Base-by-base conservation (phyloP, 2,888 invertebrate genomes). In the Pyralis farinalis region DNA sequence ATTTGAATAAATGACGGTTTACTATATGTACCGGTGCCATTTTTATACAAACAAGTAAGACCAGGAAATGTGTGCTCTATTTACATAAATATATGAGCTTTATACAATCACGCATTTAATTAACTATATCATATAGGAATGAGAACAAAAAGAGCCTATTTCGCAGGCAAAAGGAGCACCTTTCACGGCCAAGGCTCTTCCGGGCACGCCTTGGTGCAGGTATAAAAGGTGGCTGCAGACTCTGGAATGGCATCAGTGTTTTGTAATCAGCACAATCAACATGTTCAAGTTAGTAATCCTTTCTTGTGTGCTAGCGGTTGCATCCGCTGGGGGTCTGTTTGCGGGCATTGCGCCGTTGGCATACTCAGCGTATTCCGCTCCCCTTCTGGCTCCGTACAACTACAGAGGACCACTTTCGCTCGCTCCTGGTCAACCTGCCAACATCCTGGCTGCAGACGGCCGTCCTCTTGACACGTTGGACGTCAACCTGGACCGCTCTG, bases 211-310 rank as follows among this genome's bases (percentile, higher is more conserved):
- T 58, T 59, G 16, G 16, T 51, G 53, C 52, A n/a, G 58, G 66
- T 80, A 82, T 81, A 81, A 63, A 85, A 79, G 53, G 49, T 36
- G 45, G 41, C 40, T 49, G 58, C 53, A n/a, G 48, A 44, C 46
- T 28, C 40, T 45, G 44, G 37, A 48, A 49, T 40, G 47, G 66
- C 63, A 86, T 85, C 82, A 85, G 83, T 85, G 64, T 40, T 71
- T 69, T 58, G 51, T 60, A 51, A 63, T 39, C 73, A 80, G 81
- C 82, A 85, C 85, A 86, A 83, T 82, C 84, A 83, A 63, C 54
- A 89, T 89, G 89, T 68, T 86, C 72, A 86, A 87, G 68, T 73
- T 89, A 88, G 90, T 91, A 87, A 91, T 91, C 75, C 90, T 92
- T 83, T 91, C 90, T 65, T 91, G 91, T 79, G 67, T 92, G 59